Evolutionary conservation across 2,113 vertebrate species (phyloP), one percentile per base, ranked within the genome.

Genomic region (Ascaphus truei): DNA sequence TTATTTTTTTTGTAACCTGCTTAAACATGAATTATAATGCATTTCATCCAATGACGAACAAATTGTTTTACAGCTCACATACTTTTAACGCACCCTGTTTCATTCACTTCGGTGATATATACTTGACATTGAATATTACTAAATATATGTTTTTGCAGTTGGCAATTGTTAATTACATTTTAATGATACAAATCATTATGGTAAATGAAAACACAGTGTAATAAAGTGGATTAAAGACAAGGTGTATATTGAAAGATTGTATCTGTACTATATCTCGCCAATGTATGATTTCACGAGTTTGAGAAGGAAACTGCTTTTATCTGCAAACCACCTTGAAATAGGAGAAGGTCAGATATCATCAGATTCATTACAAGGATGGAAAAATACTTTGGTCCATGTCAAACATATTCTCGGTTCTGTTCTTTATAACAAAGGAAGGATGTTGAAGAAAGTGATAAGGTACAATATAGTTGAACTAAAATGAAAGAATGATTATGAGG

Each of bases 281-380:
- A 39, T 13, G 26, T 31, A 58, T 18, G 27, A 47, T 31, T 47
- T 58, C 13, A 26, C 34, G 33, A 59, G 13, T 58, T 59, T 50
- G 1, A 16, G 27, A 56, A 64, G 33, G n/a, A 25, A 68, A 25
- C 20, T 20, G n/a, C 47, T 59, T 59, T 59, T 68, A 47, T 68
- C 30, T 59, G 15, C 2, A 37, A 58, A 50, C 23, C 65, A 68
- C 65, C 53, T 68, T 68, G 65, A 48, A 59, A 68, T 16, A 48
- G 43, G 43, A 47, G 22, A 68, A 68, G 55, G 55, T 68, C 55
- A 68, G 65, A 68, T 68, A 68, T 37, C 65, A 68, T 50, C 30
- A 59, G 55, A 48, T 37, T 48, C 31, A 68, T 68, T 59, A 57
- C 53, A 59, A 59, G 31, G 16, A 36, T 48, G 41, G 15, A 31